Percentiles rank a stretch among this genome's conserved stretches.
Conservation (phyloP, 2,888 invertebrate genomes). For the Slavum lentiscoides region DNA sequence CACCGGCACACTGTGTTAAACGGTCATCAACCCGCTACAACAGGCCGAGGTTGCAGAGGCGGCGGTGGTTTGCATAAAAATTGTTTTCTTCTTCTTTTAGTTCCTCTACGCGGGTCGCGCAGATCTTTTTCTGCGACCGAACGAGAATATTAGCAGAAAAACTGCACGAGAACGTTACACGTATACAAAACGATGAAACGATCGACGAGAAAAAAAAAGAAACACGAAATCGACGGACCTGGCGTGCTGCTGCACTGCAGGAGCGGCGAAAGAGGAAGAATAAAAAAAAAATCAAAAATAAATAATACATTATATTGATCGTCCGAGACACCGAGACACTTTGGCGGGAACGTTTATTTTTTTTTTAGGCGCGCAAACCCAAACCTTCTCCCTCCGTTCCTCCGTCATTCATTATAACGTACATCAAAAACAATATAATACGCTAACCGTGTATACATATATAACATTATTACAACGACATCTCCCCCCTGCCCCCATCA, state of each 20-base stretch:
- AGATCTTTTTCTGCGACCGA: no score
- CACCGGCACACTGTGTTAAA: conserved; percentile 32
- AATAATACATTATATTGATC: neutral
- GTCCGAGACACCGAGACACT: neutral
- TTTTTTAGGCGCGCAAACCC: neutral
- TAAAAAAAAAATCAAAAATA: neutral
- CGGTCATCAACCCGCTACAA: conserved; percentile 33
- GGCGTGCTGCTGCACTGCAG: no score
- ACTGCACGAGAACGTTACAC: no score
- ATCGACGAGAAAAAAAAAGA: no score
- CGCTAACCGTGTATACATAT: neutral
- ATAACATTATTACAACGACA: no score
- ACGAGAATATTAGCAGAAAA: no score
- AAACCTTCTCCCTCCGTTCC: neutral
- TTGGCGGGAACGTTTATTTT: conserved; percentile 15
- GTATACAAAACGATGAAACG: no score
- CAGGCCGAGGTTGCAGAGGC: neutral
- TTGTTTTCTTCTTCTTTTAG: neutral
- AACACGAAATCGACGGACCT: no score
- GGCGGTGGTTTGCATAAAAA: neutral
- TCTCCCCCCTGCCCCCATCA: neutral
- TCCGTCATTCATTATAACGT: neutral
- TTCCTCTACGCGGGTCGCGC: no score
- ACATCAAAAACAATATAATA: neutral
- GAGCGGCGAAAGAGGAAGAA: neutral